Percentiles rank a stretch among this genome's conserved stretches.
Evolutionary conservation across 2,113 vertebrate species (phyloP).

Genomic region (Ranitomeya imitator): DNA sequence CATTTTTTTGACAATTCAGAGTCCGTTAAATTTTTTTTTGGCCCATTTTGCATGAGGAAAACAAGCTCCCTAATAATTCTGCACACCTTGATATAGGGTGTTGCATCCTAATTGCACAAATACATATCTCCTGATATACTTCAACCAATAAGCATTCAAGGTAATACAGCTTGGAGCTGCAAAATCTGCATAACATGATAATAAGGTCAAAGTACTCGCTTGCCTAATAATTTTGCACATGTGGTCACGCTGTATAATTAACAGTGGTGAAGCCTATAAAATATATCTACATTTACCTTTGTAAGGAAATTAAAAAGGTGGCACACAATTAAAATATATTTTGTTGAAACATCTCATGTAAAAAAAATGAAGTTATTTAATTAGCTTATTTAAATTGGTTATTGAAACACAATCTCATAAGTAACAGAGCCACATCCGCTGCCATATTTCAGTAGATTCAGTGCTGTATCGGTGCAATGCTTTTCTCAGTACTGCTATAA

Average conservation of each 20-base stretch:
- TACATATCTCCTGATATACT: too few species aligned
- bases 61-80: too few species aligned
- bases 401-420: background rate
- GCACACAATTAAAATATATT: background rate
- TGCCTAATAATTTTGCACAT: background rate
- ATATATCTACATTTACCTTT: background rate
- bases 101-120: too few species aligned
- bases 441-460: background rate
- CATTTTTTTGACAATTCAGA: too few species aligned
- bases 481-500: slow-evolving; percentile 10
- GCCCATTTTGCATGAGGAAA: too few species aligned
- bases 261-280: background rate
- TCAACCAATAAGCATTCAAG: too few species aligned
- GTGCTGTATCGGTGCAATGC: slow-evolving; percentile 6
- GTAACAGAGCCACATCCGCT: background rate
- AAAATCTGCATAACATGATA: too few species aligned
- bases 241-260: background rate
- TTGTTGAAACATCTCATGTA: background rate
- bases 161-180: too few species aligned
- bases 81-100: too few species aligned
- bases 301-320: slow-evolving; percentile 17
- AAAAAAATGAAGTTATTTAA: background rate
- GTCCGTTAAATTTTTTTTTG: too few species aligned
- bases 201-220: too few species aligned
- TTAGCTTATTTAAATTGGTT: background rate